These are phyloP conservation scores for Lithobates sylvaticus DNA, from an alignment of 2,797 vertebrate species.

Conservation along the genomic window DNA sequence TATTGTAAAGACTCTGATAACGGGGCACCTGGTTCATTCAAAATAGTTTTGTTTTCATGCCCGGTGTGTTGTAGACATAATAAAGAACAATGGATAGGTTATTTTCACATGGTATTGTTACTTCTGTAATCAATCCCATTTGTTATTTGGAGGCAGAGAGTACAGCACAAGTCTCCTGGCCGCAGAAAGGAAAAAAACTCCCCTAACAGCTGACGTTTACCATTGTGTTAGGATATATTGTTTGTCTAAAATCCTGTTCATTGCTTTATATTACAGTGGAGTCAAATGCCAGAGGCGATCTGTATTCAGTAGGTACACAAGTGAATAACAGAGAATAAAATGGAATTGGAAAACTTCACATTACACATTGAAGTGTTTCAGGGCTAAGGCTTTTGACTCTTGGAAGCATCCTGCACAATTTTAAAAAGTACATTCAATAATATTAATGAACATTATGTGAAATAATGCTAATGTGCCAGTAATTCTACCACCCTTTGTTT, in stretches of 20 bases:
- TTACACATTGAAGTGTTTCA: neutral
- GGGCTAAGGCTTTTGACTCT: neutral
- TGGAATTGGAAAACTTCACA: neutral
- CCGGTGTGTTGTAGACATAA: constrained; percentile 28
- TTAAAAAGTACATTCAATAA: neutral
- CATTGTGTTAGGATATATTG: neutral
- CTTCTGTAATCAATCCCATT: neutral
- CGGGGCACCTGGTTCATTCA: constrained; percentile 31
- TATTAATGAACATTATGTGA: too few relatives aligned
- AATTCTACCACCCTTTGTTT: neutral
- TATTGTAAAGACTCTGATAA: constrained; percentile 54
- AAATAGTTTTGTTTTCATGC: constrained; percentile 38
- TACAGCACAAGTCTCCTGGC: neutral
- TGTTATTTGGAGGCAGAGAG: neutral
- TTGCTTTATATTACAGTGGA: constrained; percentile 3
- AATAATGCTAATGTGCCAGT: neutral
- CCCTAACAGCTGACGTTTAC: neutral
- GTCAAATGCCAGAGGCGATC: neutral
- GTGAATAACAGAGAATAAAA: neutral
- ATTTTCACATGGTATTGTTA: constrained; percentile 37
- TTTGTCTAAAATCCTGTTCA: neutral
- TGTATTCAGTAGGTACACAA: neutral
- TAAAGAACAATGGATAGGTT: constrained; percentile 30
- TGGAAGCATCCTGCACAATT: neutral
- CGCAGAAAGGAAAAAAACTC: neutral